Conservation (phyloP, 2,888 invertebrate species). For the Lysandra bellargus region DNA sequence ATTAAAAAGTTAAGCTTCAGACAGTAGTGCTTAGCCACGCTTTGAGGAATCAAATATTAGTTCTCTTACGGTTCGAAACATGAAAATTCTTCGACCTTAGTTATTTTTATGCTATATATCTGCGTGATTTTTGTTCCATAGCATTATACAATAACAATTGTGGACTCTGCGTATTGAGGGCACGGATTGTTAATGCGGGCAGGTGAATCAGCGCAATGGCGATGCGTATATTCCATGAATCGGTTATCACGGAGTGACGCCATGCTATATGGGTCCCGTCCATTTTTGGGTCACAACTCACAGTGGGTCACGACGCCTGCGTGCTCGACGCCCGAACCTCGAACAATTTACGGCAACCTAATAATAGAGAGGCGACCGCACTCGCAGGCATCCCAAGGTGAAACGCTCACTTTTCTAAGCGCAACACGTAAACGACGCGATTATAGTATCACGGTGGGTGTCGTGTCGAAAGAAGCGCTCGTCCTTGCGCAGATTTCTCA, state of each 20-base stretch:
- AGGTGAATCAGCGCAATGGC: conserved; percentile 38
- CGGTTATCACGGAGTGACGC: conserved; percentile 68
- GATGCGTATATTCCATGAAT: conserved; percentile 67
- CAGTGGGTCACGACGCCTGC: conserved; percentile 78
- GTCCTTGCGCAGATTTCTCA: conserved; percentile 76
- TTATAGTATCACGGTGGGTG: conserved; percentile 68
- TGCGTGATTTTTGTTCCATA: neutral
- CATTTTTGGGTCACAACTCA: conserved; percentile 78
- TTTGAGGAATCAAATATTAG: neutral
- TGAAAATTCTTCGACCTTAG: neutral
- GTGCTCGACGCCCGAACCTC: conserved; percentile 59
- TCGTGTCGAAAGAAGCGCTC: conserved; percentile 63
- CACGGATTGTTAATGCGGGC: neutral
- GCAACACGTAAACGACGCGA: conserved; percentile 70
- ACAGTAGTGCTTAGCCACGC: neutral
- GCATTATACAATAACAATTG: neutral
- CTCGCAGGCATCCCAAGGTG: conserved; percentile 70
- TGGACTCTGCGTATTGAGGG: neutral
- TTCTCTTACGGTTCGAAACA: neutral
- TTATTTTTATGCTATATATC: neutral
- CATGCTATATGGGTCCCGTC: conserved; percentile 66
- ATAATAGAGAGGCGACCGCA: conserved; percentile 69
- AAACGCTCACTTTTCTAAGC: conserved; percentile 77
- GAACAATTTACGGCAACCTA: conserved; percentile 63
- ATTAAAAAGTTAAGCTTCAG: neutral